Percentiles rank a stretch among this genome's conserved stretches.
These are phyloP conservation scores for Drosophila setosimentum DNA, from an alignment of 2,888 invertebrate genomes.

Conservation along the genomic window DNA sequence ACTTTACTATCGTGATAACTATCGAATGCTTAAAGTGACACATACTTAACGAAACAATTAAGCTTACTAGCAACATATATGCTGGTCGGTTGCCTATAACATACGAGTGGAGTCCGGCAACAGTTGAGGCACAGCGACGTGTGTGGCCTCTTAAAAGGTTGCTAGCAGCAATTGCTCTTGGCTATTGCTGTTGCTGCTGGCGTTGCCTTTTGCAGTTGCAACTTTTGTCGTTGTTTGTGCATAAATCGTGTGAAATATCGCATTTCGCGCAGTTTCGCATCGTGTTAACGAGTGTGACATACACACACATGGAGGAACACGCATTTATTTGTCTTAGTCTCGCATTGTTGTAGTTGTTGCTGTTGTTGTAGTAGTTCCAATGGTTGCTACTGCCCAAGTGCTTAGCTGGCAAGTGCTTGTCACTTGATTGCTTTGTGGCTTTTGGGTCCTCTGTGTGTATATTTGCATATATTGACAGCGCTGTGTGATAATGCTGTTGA, in stretches of 20 bases:
- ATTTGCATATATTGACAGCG: conserved; percentile 83
- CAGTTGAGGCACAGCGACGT: conserved; percentile 54
- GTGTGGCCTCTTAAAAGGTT: conserved; percentile 59
- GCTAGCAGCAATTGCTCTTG: conserved; percentile 40
- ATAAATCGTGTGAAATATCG: conserved; percentile 86
- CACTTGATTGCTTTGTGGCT: conserved; percentile 55
- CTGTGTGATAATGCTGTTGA: conserved; percentile 82
- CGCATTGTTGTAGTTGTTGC: conserved; percentile 52
- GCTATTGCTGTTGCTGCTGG: conserved; percentile 54
- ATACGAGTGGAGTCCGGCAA: conserved; percentile 6
- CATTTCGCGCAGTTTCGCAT: conserved; percentile 84
- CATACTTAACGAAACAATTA: conserved; percentile 54
- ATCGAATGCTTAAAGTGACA: conserved; percentile 2
- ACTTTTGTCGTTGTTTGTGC: conserved; percentile 80
- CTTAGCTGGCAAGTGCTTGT: conserved; percentile 60
- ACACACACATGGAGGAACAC: conserved; percentile 65
- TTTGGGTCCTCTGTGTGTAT: conserved; percentile 40
- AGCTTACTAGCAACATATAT: conserved; percentile 18
- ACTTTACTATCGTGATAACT: neutral
- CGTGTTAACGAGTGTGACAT: conserved; percentile 82
- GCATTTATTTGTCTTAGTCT: conserved; percentile 76
- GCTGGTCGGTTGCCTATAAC: conserved; percentile 24
- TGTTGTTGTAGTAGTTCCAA: conserved; percentile 35
- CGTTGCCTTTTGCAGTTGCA: conserved; percentile 66
- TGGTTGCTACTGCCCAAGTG: conserved; percentile 54